Percentiles rank a stretch among this genome's conserved stretches.
Conservation (phyloP, 2,113 vertebrate species). For the Felis chaus region DNA sequence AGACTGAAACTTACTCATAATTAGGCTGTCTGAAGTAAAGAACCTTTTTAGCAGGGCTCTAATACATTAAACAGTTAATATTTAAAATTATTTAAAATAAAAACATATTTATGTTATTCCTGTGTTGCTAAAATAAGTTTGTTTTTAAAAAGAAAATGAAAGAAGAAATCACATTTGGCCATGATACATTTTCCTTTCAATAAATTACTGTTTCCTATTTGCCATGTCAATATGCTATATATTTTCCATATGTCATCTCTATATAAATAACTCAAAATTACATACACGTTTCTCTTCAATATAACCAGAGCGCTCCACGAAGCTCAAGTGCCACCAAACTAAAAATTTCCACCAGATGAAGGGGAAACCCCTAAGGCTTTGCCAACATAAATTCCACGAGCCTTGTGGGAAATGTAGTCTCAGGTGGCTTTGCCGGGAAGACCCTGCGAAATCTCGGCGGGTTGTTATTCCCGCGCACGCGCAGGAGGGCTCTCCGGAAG, state of each 20-base stretch:
- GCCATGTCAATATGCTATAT: not conserved
- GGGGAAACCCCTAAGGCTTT: not conserved
- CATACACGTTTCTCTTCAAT: not conserved
- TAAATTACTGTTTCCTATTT: not conserved
- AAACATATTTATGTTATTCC: not conserved
- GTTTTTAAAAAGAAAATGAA: not conserved
- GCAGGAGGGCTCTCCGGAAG: accelerated
- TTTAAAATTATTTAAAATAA: not conserved
- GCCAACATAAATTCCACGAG: not conserved
- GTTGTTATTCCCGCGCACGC: not conserved
- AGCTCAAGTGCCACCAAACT: no score
- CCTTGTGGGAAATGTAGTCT: not conserved
- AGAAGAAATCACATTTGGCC: not conserved
- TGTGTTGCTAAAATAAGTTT: not conserved
- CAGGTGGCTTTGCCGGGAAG: not conserved
- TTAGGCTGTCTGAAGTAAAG: not conserved
- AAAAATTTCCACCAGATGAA: not conserved
- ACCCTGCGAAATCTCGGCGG: not conserved
- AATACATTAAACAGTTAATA: not conserved
- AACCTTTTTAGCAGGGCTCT: not conserved
- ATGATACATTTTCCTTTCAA: not conserved
- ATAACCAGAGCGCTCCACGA: not conserved
- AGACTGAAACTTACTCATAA: not conserved
- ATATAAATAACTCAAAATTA: not conserved
- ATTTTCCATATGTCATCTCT: not conserved